phyloP scores from a whole-genome alignment of 2,797 vertebrate genomes.

The Platyrinchus mystaceus region DNA sequence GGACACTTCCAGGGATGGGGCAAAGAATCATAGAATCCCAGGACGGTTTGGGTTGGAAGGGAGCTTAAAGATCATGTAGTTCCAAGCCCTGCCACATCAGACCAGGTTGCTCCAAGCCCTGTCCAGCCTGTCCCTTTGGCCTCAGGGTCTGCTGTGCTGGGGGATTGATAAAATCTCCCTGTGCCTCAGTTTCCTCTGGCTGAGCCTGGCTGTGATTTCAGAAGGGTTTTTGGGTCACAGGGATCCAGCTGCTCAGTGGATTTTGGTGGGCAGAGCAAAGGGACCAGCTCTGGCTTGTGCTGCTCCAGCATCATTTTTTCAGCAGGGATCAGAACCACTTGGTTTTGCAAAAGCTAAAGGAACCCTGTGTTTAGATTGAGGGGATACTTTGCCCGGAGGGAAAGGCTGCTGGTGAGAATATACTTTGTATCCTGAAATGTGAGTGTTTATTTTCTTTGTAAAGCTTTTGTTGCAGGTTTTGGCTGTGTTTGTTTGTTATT shows the following conservation, averaged over 20 bases:
- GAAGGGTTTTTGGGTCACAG: background rate
- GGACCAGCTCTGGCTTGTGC: background rate
- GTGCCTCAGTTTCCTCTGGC: background rate
- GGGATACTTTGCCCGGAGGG: background rate
- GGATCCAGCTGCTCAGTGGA: background rate
- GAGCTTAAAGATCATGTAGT: background rate
- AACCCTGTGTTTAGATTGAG: background rate
- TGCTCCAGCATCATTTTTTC: rapidly evolving
- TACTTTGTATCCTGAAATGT: background rate
- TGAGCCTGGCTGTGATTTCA: rapidly evolving
- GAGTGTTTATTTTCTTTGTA: background rate
- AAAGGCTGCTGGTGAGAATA: background rate
- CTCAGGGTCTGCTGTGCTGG: background rate
- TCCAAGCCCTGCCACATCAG: too few species aligned
- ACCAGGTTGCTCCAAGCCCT: background rate
- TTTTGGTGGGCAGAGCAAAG: background rate
- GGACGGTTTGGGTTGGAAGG: background rate
- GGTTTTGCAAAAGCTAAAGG: background rate
- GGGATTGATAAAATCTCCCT: too few species aligned
- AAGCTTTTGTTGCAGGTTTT: background rate
- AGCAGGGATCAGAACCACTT: background rate
- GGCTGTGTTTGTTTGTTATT: background rate
- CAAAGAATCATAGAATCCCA: background rate
- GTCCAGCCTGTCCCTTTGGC: background rate
- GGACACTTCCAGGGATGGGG: too few species aligned